Evolutionary conservation across 2,113 vertebrate species (phyloP), one percentile per base, ranked within the genome.

Genomic region (Cinclus mexicanus): DNA sequence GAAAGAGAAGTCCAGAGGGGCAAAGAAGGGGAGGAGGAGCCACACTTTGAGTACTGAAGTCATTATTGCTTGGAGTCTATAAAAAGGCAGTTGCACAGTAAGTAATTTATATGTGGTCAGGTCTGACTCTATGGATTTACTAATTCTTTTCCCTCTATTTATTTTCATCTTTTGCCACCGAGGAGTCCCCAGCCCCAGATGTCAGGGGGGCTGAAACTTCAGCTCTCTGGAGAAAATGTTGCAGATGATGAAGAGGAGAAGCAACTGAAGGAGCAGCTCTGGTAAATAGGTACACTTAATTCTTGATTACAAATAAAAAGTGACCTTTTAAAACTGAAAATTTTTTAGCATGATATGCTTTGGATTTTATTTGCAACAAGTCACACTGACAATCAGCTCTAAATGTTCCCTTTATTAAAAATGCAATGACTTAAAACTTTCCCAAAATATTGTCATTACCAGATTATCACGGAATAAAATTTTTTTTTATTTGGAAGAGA

Each of bases 71-170:
- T 82, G 83, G 69, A 78, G 77, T 82, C 87, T 97, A 97, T 97
- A 97, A 96, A 97, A 97, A 95, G 94, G 74, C 92, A 86, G 93
- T 82, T 87, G 53, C 96, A 95, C 74, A 72, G 74, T 85, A 85
- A 93, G 84, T 96, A 87, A 95, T 95, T 95, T 92, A 94, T 91
- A 86, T 8, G 28, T 67, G 65, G 67, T 59, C 86, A 95, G 86
- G 29, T 57, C 94, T 88, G 89, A 59, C 83, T 97, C 81, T 67
- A 90, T 97, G 94, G 95, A 91, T 95, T 91, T 95, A 46, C 47
- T 91, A 49, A 67, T 69, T 93, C 17, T 8, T 87, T 94, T 94
- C 47, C 46, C 39, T 93, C 23, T 80, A 46, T 70, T 78, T 87
- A 95, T 46, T 95, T 86, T 84, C 79, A 59, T 76, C 77, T 31